A percentile compares a stretch with the other conserved stretches of the same genome.
These are phyloP conservation scores for Procambarus clarkii DNA, from an alignment of 1,140 invertebrate genomes.

Conservation along the genomic window DNA sequence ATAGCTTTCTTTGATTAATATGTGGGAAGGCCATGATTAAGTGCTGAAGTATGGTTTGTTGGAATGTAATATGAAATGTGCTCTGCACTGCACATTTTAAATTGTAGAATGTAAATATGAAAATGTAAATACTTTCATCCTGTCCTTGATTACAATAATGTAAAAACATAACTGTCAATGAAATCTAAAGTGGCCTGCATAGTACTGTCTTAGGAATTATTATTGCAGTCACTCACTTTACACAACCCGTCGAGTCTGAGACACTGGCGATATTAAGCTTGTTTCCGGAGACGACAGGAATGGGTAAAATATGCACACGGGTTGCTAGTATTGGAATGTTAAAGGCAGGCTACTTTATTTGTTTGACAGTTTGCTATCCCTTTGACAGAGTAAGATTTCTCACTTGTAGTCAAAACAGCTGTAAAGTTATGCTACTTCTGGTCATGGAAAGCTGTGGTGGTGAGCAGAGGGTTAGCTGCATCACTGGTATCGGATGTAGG, in stretches of 20 bases:
- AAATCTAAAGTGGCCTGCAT: no score
- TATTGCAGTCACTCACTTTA: neutral
- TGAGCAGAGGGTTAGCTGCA: constrained; percentile 55
- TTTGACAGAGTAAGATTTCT: neutral
- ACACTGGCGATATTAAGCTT: no score
- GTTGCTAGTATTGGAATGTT: neutral
- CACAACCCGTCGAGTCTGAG: neutral
- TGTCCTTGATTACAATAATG: no score
- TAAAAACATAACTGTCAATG: no score
- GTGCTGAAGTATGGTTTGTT: neutral
- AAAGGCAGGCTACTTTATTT: constrained; percentile 13
- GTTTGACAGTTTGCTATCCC: constrained; percentile 1
- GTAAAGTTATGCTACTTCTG: constrained; percentile 53
- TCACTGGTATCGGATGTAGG: constrained; percentile 63
- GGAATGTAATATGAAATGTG: neutral
- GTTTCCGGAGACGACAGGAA: neutral
- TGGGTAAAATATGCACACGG: neutral
- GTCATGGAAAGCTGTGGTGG: constrained; percentile 54
- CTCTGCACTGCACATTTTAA: neutral
- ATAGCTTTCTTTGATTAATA: no score
- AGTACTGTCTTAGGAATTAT: neutral
- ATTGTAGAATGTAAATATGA: neutral
- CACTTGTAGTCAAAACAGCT: constrained; percentile 6
- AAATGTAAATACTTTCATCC: no score
- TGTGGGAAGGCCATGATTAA: neutral